These are phyloP conservation scores for Dolichoris vasculosae DNA, from an alignment of 1,140 invertebrate genomes.

Conservation along the genomic window DNA sequence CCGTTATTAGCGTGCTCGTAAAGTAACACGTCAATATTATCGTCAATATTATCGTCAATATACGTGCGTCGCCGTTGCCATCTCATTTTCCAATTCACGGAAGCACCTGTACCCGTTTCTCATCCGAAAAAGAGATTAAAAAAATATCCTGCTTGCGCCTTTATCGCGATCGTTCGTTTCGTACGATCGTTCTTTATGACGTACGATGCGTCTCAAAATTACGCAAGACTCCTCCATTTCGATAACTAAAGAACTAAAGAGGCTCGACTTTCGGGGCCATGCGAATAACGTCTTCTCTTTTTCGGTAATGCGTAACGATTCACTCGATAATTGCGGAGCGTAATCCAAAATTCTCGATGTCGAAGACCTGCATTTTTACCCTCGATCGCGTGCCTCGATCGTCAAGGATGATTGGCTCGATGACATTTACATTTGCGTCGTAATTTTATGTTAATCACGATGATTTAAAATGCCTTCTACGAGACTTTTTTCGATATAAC, in stretches of 20 bases:
- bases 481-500: not conserved
- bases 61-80: not conserved
- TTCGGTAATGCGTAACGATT: constrained; percentile 20
- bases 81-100: constrained; percentile 31
- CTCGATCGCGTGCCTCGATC: constrained; percentile 10
- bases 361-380: not conserved
- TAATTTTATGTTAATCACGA: not conserved
- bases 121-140: not conserved
- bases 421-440: not conserved
- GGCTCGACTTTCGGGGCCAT: not conserved
- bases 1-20: constrained; percentile 17
- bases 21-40: constrained; percentile 49
- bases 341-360: constrained; percentile 23
- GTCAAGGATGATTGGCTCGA: constrained; percentile 2
- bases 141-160: not conserved
- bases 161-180: not conserved
- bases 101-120: constrained; percentile 14
- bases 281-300: not conserved
- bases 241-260: not conserved
- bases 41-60: no score
- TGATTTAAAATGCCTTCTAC: no score
- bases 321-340: not conserved
- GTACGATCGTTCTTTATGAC: not conserved
- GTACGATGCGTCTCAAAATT: not conserved
- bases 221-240: not conserved